Conservation (phyloP, 2,888 invertebrate species). For the Osmoderma eremita region DNA sequence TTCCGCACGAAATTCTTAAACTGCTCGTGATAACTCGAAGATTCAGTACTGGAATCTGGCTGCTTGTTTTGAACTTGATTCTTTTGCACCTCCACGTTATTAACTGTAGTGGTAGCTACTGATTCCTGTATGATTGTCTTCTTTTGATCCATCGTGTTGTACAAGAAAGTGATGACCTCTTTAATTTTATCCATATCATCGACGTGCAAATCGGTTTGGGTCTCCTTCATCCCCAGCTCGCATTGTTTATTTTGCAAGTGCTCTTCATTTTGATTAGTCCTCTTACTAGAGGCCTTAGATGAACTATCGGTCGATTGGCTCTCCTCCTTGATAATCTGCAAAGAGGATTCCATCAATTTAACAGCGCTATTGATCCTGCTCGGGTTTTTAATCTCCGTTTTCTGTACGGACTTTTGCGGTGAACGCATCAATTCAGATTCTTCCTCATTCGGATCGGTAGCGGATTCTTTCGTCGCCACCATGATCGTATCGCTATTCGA, state of each 20-base stretch:
- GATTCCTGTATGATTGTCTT: conserved; percentile 4
- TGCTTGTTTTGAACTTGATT: neutral
- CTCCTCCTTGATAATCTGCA: conserved; percentile 43
- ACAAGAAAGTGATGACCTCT: conserved; percentile 40
- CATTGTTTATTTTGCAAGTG: conserved; percentile 17
- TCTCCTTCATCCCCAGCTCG: conserved; percentile 27
- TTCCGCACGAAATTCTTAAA: conserved; percentile 40
- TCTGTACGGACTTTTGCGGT: conserved; percentile 2
- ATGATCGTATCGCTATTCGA: conserved; percentile 6
- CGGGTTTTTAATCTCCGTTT: conserved; percentile 27
- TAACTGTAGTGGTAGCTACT: conserved; percentile 1
- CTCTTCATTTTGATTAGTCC: neutral
- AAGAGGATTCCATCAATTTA: conserved; percentile 40
- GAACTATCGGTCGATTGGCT: conserved; percentile 42
- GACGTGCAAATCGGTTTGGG: conserved; percentile 35
- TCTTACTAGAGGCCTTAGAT: neutral
- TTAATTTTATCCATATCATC: conserved; percentile 40
- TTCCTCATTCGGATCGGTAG: too few species aligned
- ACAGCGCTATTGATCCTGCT: conserved; percentile 38
- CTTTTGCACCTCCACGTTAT: neutral
- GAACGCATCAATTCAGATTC: neutral
- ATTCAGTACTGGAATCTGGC: conserved; percentile 34
- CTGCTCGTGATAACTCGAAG: conserved; percentile 38
- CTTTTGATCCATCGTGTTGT: conserved; percentile 32
- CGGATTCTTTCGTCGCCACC: neutral